phyloP scores from a whole-genome alignment of 2,888 invertebrate species.

The Macrophya alboannulata region DNA sequence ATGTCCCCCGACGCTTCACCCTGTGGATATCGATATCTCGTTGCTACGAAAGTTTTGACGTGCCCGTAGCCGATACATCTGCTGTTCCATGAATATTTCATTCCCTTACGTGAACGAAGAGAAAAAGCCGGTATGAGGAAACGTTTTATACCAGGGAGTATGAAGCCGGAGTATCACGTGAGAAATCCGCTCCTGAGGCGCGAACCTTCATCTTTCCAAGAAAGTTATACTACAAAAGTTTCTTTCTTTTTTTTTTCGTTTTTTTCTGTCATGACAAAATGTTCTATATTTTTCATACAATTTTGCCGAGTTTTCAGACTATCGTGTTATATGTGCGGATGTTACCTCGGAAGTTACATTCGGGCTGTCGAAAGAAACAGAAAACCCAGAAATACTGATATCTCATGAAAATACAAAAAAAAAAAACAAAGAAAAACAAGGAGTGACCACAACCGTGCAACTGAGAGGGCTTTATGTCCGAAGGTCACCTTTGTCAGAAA shows the following conservation, averaged over 20 bases:
- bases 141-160: conserved; percentile 35
- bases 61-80: conserved; percentile 37
- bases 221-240: conserved; percentile 46
- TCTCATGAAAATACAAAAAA: not conserved
- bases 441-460: not conserved
- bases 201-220: conserved; percentile 20
- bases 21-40: not conserved
- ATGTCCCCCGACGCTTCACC: not conserved
- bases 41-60: conserved; percentile 24
- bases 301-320: not conserved
- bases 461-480: not conserved
- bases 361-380: not conserved
- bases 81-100: conserved; percentile 51
- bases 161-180: not conserved
- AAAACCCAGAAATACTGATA: not conserved
- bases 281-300: conserved; percentile 26
- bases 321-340: not conserved
- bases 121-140: conserved; percentile 9
- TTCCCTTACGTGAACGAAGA: conserved; percentile 21
- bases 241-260: not conserved
- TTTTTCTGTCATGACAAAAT: not conserved
- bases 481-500: conserved; percentile 24
- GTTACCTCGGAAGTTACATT: conserved; percentile 13
- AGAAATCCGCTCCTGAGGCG: conserved; percentile 15
- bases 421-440: not conserved